Base-by-base conservation (phyloP, 2,797 vertebrate genomes). In the Thamnophis elegans region DNA sequence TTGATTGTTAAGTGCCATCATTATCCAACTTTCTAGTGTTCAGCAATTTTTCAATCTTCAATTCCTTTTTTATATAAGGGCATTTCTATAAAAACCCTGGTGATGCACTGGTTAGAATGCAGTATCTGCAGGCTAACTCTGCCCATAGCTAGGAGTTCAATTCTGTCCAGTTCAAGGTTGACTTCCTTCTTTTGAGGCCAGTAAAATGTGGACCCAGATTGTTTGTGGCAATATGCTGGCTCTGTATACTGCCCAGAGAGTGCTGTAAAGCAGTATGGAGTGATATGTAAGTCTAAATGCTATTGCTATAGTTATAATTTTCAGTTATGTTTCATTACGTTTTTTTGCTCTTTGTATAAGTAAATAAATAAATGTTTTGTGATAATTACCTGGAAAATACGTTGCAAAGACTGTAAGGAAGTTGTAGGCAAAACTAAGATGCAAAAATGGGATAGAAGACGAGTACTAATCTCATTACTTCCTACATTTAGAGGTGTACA, bases 361-460 rank as follows among this genome's bases (percentile, higher is more conserved):
- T 47, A 22, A 82, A 82, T 42, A 42, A 42, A 82, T 82, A 47
- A 42, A 82, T 20, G 20, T 78, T 10, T 47, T 22, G 36, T 36
- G 22, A 82, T 0, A 32, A 13, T 95, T 94, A 97, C 96, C 94
- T 95, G 96, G 58, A 98, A 97, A 94, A 97, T 95, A 65, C 94
- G 93, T 59, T 82, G 59, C 25, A 98, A 95, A 36, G 96, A 95
- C 16, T 90, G 91, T 60, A 95, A 96, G 10, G 97, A 96, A 82
- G 95, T 96, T 32, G 97, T 95, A 86, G 96, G 97, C 59, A 98
- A 32, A 12, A 95, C 90, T 16, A 97, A 92, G 8, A 93, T 55
- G 56, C 95, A 97, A 93, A 98, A 97, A 16, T 96, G 96, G 86
- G 94, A 96, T 54, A 97, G 94, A 60, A 97, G 95, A 20, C 96